Conservation (phyloP, 2,888 invertebrate species). For the Punctoribates punctum region DNA sequence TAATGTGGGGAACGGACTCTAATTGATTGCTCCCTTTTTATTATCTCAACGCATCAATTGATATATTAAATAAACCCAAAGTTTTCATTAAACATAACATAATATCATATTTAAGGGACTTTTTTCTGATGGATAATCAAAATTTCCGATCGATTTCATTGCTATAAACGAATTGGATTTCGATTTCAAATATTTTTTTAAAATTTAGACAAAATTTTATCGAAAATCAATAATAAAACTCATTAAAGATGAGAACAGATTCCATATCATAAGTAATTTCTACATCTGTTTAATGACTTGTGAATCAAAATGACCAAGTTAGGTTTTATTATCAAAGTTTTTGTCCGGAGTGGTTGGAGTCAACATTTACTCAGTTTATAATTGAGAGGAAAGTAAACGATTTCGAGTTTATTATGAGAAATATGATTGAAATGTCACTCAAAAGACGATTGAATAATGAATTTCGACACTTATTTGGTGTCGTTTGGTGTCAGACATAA, state of each 20-base stretch:
- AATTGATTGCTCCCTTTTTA: constrained; percentile 28
- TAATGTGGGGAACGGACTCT: background rate
- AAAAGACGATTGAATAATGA: background rate
- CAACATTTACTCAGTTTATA: too few relatives aligned
- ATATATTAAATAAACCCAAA: background rate
- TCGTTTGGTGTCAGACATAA: constrained; percentile 13
- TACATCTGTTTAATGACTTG: too few relatives aligned
- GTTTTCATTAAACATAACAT: background rate
- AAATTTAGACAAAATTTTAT: too few relatives aligned
- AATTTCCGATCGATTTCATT: background rate
- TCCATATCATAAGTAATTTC: too few relatives aligned
- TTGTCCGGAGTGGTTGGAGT: background rate
- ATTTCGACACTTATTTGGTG: background rate
- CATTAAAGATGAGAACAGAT: too few relatives aligned
- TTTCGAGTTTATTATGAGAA: background rate
- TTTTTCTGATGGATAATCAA: too few relatives aligned
- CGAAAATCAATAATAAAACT: too few relatives aligned
- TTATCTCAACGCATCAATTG: constrained; percentile 22
- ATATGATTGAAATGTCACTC: background rate
- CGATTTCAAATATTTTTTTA: too few relatives aligned
- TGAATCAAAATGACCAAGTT: too few relatives aligned
- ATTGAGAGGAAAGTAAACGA: background rate
- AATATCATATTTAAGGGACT: too few relatives aligned
- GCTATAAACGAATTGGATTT: background rate
- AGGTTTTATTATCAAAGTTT: background rate